Evolutionary conservation across 53 echinoderm and acorn worm genomes (phyloP).

Genomic region (Temnopleurus reevesii): DNA sequence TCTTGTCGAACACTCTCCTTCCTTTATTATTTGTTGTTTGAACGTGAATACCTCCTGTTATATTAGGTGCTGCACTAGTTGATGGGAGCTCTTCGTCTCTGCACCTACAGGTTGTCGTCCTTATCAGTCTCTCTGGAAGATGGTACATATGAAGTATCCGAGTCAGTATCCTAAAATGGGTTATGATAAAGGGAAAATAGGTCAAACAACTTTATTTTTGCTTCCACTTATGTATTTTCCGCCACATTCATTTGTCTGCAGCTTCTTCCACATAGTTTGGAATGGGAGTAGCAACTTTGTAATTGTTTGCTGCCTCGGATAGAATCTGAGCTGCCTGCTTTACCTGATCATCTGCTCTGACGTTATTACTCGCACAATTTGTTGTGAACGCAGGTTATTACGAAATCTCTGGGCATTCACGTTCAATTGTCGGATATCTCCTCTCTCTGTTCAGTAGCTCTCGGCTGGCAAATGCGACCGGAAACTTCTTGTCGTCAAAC

Average conservation of each 20-base stretch:
- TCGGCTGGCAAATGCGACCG: constrained; percentile 62
- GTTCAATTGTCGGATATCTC: constrained; percentile 61
- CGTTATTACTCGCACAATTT: background rate
- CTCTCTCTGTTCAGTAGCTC: constrained; percentile 57
- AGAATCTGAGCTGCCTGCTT: background rate
- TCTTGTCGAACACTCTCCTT: constrained; percentile 1
- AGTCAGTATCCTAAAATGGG: constrained; percentile 32
- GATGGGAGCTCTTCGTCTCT: constrained; percentile 34
- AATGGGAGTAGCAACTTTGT: background rate
- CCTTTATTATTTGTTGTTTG: constrained; percentile 32
- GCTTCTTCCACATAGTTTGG: background rate
- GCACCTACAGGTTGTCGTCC: constrained; percentile 11
- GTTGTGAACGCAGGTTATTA: too few species aligned
- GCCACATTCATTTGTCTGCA: background rate
- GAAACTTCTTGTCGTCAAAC: background rate
- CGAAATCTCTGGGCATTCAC: constrained; percentile 50
- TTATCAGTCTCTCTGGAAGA: constrained; percentile 40
- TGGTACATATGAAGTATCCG: constrained; percentile 41
- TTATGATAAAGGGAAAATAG: constrained; percentile 30
- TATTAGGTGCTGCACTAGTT: constrained; percentile 16
- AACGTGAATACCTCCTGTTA: constrained; percentile 26
- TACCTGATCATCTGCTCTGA: background rate
- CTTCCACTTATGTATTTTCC: background rate
- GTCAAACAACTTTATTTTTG: background rate
- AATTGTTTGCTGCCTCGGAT: background rate